phyloP scores from a whole-genome alignment of 2,888 invertebrate genomes.

The Augochlorella aurata region DNA sequence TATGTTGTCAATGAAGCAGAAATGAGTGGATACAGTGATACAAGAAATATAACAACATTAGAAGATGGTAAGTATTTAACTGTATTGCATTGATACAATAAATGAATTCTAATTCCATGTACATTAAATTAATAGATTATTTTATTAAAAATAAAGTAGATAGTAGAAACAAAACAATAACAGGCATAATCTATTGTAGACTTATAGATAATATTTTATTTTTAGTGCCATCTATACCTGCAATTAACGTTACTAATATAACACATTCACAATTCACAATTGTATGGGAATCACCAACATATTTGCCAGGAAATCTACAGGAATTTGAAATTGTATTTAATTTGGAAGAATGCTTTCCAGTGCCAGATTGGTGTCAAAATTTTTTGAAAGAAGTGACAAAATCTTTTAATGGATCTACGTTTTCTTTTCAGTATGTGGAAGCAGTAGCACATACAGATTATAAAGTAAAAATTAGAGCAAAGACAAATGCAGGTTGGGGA shows the following conservation, averaged over 20 bases:
- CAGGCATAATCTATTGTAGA: background rate
- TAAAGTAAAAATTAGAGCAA: conserved; percentile 69
- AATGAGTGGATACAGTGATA: conserved; percentile 62
- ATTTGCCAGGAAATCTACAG: conserved; percentile 70
- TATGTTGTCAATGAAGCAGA: conserved; percentile 64
- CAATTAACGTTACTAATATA: conserved; percentile 53
- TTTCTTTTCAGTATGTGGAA: conserved; percentile 47
- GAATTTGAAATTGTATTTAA: conserved; percentile 67
- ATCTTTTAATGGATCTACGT: conserved; percentile 45
- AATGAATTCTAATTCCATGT: too few relatives aligned
- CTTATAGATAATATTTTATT: conserved; percentile 18
- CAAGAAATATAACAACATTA: conserved; percentile 59
- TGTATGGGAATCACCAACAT: conserved; percentile 69
- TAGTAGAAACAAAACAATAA: background rate
- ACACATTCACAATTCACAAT: conserved; percentile 65
- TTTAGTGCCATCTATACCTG: conserved; percentile 69
- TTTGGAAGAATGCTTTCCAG: conserved; percentile 63
- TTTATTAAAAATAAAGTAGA: conserved; percentile 1
- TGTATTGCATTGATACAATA: background rate
- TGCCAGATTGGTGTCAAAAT: conserved; percentile 70
- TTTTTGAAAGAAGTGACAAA: conserved; percentile 31
- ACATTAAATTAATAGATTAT: background rate
- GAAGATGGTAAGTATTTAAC: conserved; percentile 68
- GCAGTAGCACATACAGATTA: conserved; percentile 69
- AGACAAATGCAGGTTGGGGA: conserved; percentile 74